phyloP scores from a whole-genome alignment of 2,888 invertebrate genomes.

The Mythimna albipuncta region DNA sequence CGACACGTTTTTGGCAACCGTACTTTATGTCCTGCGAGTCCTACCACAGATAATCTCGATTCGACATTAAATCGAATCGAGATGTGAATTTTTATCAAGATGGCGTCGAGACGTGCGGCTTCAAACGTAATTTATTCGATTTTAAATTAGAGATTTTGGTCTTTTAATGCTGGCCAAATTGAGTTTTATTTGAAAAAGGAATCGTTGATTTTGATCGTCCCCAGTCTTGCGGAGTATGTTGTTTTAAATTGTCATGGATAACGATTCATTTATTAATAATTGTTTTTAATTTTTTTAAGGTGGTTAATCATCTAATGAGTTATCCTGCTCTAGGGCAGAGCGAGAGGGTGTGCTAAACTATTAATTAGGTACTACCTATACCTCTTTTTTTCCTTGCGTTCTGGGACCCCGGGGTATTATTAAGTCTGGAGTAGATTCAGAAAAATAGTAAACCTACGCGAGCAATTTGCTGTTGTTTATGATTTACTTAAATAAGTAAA shows the following conservation, averaged over 20 bases:
- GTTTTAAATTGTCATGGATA: conserved; percentile 1
- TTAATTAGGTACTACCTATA: too few species aligned
- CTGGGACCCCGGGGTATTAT: too few species aligned
- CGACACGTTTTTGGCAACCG: conserved; percentile 60
- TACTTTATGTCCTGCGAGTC: conserved; percentile 51
- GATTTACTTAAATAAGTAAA: too few species aligned
- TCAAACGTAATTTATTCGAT: conserved; percentile 48
- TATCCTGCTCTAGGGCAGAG: too few species aligned
- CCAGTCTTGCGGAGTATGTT: not conserved
- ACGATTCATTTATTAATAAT: not conserved
- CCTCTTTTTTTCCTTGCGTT: too few species aligned
- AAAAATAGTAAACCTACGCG: too few species aligned
- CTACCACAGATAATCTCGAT: conserved; percentile 53
- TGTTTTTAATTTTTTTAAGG: too few species aligned
- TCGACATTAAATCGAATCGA: conserved; percentile 44
- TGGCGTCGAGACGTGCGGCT: conserved; percentile 32
- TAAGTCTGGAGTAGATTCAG: too few species aligned
- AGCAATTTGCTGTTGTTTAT: too few species aligned
- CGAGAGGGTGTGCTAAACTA: too few species aligned
- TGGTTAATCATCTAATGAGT: too few species aligned
- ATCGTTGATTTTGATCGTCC: conserved; percentile 1
- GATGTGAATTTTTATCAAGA: conserved; percentile 49
- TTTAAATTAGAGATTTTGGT: conserved; percentile 38
- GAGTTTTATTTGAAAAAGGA: conserved; percentile 31
- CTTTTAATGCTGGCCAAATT: conserved; percentile 7